A percentile compares a stretch with the other conserved stretches of the same genome.
Conservation (phyloP, 2,888 invertebrate genomes). For the Geotrupes spiniger region DNA sequence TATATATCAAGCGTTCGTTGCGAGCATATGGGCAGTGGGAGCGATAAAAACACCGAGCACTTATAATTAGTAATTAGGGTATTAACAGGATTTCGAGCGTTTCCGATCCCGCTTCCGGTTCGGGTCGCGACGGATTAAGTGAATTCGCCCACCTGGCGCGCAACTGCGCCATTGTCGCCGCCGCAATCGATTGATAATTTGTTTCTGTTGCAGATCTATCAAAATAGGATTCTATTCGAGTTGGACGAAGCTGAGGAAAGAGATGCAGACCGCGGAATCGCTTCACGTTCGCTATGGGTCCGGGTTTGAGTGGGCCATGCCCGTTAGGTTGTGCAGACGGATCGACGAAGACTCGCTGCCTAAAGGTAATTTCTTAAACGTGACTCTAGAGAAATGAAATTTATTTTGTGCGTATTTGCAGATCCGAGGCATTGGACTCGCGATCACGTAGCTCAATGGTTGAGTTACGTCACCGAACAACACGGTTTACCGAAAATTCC, state of each 20-base stretch:
- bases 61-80: too few species aligned
- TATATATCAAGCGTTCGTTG: too few species aligned
- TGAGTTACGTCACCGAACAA: constrained; percentile 56
- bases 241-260: constrained; percentile 30
- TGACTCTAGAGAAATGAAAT: not conserved
- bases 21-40: too few species aligned
- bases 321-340: constrained; percentile 25
- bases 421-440: constrained; percentile 73
- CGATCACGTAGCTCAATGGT: constrained; percentile 67
- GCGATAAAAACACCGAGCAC: too few species aligned
- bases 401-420: constrained; percentile 39
- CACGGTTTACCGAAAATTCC: constrained; percentile 59
- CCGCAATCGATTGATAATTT: too few species aligned
- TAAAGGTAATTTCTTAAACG: constrained; percentile 36
- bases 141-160: too few species aligned
- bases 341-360: constrained; percentile 37
- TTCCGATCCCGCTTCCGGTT: too few species aligned
- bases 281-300: constrained; percentile 39
- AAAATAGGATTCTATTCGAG: constrained; percentile 43
- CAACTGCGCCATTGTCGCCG: too few species aligned
- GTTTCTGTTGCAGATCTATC: constrained; percentile 16
- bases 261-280: constrained; percentile 41
- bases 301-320: constrained; percentile 35
- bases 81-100: too few species aligned
- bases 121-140: too few species aligned